Evolutionary conservation across 2,113 vertebrate genomes (phyloP), one percentile per base, ranked within the genome.

Genomic region (Istiophorus platypterus): DNA sequence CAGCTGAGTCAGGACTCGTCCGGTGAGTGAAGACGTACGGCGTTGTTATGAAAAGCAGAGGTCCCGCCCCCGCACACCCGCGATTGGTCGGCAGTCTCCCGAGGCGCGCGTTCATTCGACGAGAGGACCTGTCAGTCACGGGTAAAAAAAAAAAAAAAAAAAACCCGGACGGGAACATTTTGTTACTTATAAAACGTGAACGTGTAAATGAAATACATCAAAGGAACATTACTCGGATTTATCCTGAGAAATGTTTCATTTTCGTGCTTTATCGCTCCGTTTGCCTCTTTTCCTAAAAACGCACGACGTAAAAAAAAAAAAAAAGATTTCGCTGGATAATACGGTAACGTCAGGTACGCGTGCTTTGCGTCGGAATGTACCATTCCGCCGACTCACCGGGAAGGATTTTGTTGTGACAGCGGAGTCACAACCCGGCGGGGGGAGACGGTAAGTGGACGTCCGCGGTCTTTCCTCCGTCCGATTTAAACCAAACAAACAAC

Each of bases 401-500:
- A 81, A 79, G 85, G 84, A 91, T 91, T 91, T 70, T 90, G 91
- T 92, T 93, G 88, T 92, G 88, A 91, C 89, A 91, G 92, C 76
- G 41, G 74, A 89, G 84, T 80, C 69, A 72, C 72, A 88, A 86
- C 88, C 92, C 89, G 91, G 91, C 72, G 56, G 88, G 83, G 83
- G 85, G 65, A 82, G 20, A 92, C 91, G 90, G 92, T 86, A 87
- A 91, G 89, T 59, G 27, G n/a, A 68, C 27, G 42, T 72, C 26
- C 13, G 13, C 1, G 34, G 29, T 61, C 7, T 42, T 82, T 82
- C 18, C 14, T 62, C 39, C 20, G 0, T 71, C 2, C 65, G 5
- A 52, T 77, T 69, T 22, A 14, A 54, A 39, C 51, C 10, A 17
- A 65, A 27, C 20, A 0, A 10, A 10, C 10, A 14, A 5, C 0